These are phyloP conservation scores for Halisarca cf. caerulea DNA, from an alignment of 37 sponge, comb jelly and placozoan species.

Conservation along the genomic window DNA sequence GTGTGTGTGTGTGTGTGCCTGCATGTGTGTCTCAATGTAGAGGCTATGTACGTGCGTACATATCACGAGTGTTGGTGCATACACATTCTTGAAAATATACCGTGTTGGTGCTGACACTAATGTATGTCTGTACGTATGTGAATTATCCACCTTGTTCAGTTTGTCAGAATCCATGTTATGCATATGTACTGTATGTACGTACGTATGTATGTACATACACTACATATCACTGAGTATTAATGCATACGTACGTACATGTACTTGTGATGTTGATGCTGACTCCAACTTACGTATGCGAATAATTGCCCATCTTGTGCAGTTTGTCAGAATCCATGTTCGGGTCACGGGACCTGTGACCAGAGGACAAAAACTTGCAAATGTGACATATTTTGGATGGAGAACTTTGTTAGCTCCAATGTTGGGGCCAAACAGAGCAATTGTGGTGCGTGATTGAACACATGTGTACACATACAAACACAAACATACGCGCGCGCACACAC, in stretches of 20 bases:
- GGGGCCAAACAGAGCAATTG: constrained; percentile 33
- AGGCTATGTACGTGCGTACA: background rate
- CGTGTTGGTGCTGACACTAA: background rate
- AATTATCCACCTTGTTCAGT: constrained; percentile 25
- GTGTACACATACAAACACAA: background rate
- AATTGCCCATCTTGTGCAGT: constrained; percentile 22
- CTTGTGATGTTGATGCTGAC: background rate
- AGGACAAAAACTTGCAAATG: constrained; percentile 75
- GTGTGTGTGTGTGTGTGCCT: no score
- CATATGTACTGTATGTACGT: background rate
- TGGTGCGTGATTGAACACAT: background rate
- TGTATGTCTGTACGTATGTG: background rate
- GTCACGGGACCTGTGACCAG: constrained; percentile 72
- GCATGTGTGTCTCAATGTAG: no score
- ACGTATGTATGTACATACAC: background rate
- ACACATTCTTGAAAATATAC: background rate
- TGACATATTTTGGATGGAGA: constrained; percentile 88
- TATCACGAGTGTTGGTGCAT: background rate
- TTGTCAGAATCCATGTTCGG: constrained; percentile 78
- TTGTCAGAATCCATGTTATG: constrained; percentile 77
- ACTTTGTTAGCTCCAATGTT: constrained; percentile 76
- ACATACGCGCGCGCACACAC: no score
- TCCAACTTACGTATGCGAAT: background rate
- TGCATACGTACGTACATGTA: background rate
- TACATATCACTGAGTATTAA: background rate